These are phyloP conservation scores for Gymnorhina tibicen DNA, from an alignment of 2,113 vertebrate species.

Conservation along the genomic window DNA sequence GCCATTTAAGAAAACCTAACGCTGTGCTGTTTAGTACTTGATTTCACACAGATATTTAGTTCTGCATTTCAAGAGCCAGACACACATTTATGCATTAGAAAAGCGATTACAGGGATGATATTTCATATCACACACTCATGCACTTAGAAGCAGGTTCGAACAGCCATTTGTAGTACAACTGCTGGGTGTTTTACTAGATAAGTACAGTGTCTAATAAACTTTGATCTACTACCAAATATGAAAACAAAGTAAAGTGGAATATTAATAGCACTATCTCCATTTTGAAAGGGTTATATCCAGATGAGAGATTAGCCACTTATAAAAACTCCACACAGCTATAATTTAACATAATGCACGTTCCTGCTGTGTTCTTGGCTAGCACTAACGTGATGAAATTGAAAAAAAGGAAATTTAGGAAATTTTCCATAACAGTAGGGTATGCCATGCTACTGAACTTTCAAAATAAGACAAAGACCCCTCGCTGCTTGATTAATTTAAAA, in stretches of 20 bases:
- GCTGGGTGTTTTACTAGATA: not conserved
- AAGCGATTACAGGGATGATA: not conserved
- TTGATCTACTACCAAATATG: slow-evolving; percentile 4
- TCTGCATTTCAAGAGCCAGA: not conserved
- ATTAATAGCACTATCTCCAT: not conserved
- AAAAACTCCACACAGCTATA: not conserved
- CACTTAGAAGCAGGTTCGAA: not conserved
- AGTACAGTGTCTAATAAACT: not conserved
- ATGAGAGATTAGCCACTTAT: slow-evolving; percentile 11
- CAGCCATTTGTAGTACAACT: not conserved
- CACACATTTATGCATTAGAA: not conserved
- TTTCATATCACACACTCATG: not conserved
- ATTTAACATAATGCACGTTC: not conserved
- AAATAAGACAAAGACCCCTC: not conserved
- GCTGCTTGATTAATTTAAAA: not conserved
- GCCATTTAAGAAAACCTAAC: not conserved
- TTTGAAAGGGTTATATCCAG: not conserved
- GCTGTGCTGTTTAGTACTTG: not conserved
- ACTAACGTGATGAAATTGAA: not conserved
- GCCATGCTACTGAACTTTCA: not conserved
- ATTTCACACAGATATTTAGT: not conserved
- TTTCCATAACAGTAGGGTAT: not conserved
- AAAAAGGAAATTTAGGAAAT: not conserved
- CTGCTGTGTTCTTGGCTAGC: not conserved
- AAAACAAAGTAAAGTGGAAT: slow-evolving; percentile 12